phyloP scores from a whole-genome alignment of 1,140 invertebrate genomes.

The Trissolcus basalis region DNA sequence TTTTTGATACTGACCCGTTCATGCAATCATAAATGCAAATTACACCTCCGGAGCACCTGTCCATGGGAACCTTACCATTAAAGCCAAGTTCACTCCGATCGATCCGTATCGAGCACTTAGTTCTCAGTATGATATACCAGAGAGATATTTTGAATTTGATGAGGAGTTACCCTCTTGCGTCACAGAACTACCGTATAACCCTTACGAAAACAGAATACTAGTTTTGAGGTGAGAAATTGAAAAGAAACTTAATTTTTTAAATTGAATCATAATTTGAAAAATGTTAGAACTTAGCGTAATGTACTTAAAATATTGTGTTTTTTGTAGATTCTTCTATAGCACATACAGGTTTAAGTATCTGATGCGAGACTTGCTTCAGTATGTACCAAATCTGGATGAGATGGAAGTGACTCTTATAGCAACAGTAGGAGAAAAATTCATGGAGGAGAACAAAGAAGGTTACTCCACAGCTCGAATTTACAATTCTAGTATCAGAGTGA shows the following conservation, averaged over 20 bases:
- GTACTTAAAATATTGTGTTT: conserved; percentile 65
- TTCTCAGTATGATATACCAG: conserved; percentile 68
- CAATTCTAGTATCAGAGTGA: conserved; percentile 87
- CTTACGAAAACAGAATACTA: conserved; percentile 15
- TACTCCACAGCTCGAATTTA: conserved; percentile 91
- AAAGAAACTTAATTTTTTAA: conserved; percentile 3
- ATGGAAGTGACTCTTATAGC: conserved; percentile 92
- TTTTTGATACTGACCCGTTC: conserved; percentile 89
- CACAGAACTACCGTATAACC: conserved; percentile 66
- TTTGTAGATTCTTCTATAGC: conserved; percentile 88
- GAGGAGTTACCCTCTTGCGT: conserved; percentile 88
- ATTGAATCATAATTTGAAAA: too few species aligned
- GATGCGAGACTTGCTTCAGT: conserved; percentile 84
- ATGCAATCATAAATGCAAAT: conserved; percentile 93
- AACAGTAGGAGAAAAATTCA: conserved; percentile 91
- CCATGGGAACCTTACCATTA: conserved; percentile 89
- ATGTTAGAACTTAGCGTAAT: neutral
- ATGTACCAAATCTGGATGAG: conserved; percentile 82
- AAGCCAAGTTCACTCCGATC: conserved; percentile 84
- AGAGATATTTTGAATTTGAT: conserved; percentile 86
- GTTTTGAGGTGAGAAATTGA: conserved; percentile 53
- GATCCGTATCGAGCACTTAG: conserved; percentile 63
- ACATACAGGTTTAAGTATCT: conserved; percentile 90
- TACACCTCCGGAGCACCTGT: conserved; percentile 92
- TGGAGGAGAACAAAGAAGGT: conserved; percentile 90